Evolutionary conservation across 2,797 vertebrate genomes (phyloP), one percentile per base, ranked within the genome.

Genomic region (Labeo calbasu): DNA sequence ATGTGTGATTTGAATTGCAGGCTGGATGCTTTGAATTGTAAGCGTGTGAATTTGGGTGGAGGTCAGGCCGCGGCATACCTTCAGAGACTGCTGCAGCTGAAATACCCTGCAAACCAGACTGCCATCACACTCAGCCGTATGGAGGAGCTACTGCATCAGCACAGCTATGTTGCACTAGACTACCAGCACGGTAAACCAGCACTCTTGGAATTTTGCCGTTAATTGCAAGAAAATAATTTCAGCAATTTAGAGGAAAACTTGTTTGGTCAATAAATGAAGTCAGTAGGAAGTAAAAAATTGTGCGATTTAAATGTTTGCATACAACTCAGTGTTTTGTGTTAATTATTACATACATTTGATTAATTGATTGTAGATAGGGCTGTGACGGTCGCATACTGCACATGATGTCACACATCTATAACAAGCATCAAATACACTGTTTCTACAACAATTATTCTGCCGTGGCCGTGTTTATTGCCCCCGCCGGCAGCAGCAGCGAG

Each of bases 71-170:
- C 96, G 0, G 92, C 96, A 0, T 99, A 99, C 90, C 95, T 99
- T 53, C 98, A 99, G 91, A 96, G 97, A 2, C 96, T 99, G 55
- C 95, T 99, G 25, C 98, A 99, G 92, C 95, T 99, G 5, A 99
- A 99, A 85, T 99, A 99, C 77, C 98, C 98, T 0, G 98, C 96
- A 9, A 97, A 99, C 72, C 93, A 98, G 1, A 94, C 96, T 0
- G 96, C 96, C 76, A 94, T 99, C 88, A 99, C 98, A 0, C 96
- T 98, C 25, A 98, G 97, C 89, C 97, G 98, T n/a, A 97, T 98
- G 96, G 98, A 99, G 91, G 97, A 99, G 86, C 96, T 99, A 79
- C 93, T 99, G 81, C 97, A 99, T 0, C 95, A 97, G 46, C 98
- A 99, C 89, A 97, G 98, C 91, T 99, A 99, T 88, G 80, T 96